Evolutionary conservation across 2,797 vertebrate genomes (phyloP), one percentile per base, ranked within the genome.

Genomic region (Crenuchus spilurus): DNA sequence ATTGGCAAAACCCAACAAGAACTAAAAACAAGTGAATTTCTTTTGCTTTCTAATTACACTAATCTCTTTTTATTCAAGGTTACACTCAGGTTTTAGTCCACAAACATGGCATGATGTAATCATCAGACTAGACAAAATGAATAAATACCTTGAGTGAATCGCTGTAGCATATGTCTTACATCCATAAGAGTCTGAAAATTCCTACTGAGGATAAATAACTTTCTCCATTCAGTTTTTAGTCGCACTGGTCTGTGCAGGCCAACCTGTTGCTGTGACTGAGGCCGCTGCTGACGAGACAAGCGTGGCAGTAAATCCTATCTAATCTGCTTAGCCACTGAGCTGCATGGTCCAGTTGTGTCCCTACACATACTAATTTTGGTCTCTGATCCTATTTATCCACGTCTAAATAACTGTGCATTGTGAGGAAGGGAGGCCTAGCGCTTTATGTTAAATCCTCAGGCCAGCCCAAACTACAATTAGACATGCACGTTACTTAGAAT

Each of bases 251-350:
- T 66, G 11, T 41, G 22, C 22, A 48, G 24, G 35, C 14, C 28
- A 69, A 68, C 42, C 67, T 69, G 67, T 64, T 74, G 52, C 44
- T 44, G 28, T 49, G 61, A 77, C 52, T 31, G 77, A 82, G 46
- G 60, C 18, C 44, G 75, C 68, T 84, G 80, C 82, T 85, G 85
- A 88, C 72, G 70, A 84, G 66, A 63, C 20, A 48, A 81, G 80
- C 79, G 73, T 67, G 70, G 60, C 54, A 70, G 80, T 87, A 88
- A 92, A 90, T 90, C 87, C 89, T 13, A 11, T 74, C 76, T 92
- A 92, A 93, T 92, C 92, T 87, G 87, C 86, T 94, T 92, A 91
- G 73, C 75, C 74, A 46, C 81, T 72, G 82, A 83, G 84, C 80
- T 63, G 71, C 76, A 67, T 75, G 68, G 77, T 87, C 79, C 77